Conservation (phyloP, 2,888 invertebrate species). For the Diarsia dahlii region DNA sequence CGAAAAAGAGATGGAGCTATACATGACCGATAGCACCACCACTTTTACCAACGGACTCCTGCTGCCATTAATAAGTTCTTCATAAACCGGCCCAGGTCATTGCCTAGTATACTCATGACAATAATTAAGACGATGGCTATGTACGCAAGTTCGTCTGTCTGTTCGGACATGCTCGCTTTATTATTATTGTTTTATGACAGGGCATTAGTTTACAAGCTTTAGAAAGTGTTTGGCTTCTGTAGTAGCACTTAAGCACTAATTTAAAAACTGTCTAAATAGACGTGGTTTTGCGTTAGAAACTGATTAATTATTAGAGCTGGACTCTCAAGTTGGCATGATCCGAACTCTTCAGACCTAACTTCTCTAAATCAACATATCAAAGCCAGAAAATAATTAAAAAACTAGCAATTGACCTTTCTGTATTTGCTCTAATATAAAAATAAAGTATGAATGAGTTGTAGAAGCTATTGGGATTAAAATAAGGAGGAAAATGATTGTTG, state of each 20-base stretch:
- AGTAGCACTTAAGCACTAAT: constrained; percentile 12
- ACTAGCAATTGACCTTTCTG: constrained; percentile 34
- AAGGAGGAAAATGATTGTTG: constrained; percentile 34
- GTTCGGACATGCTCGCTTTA: constrained; percentile 29
- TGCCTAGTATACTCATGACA: constrained; percentile 50
- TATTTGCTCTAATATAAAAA: constrained; percentile 9
- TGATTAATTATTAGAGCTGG: constrained; percentile 32
- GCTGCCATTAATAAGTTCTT: neutral
- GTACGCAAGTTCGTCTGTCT: constrained; percentile 4
- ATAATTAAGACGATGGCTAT: constrained; percentile 48
- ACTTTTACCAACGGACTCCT: neutral
- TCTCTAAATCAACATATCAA: constrained; percentile 8
- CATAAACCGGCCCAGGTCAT: constrained; percentile 30
- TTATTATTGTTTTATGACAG: constrained; percentile 5
- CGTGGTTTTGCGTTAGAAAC: constrained; percentile 33
- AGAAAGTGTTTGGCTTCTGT: constrained; percentile 24
- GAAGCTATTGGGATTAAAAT: constrained; percentile 24
- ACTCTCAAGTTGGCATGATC: constrained; percentile 33
- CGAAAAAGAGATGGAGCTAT: neutral
- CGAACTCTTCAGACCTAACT: constrained; percentile 7
- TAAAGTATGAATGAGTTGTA: constrained; percentile 32
- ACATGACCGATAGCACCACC: neutral
- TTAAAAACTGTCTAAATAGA: constrained; percentile 2
- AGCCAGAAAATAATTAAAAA: constrained; percentile 21
- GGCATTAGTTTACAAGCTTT: constrained; percentile 10